Conservation (phyloP, 53 echinoderm and acorn worm species). For the Hippasteria phrygiana region DNA sequence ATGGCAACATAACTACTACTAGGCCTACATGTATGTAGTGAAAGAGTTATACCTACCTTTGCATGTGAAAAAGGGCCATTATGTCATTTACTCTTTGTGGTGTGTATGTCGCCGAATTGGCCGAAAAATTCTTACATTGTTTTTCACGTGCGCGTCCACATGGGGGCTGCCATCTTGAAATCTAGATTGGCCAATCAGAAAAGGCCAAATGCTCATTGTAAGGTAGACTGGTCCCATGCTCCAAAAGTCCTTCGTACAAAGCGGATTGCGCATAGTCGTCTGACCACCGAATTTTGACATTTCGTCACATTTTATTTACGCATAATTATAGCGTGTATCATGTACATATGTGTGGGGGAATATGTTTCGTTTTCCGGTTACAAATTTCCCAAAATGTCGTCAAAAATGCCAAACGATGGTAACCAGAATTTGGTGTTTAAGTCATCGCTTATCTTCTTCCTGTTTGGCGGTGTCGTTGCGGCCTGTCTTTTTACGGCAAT, state of each 20-base stretch:
- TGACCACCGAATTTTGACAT: neutral
- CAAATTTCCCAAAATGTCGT: conserved; percentile 24
- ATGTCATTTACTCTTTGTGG: neutral
- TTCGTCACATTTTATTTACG: neutral
- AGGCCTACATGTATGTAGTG: too few relatives aligned
- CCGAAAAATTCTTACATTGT: neutral
- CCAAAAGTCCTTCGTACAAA: neutral
- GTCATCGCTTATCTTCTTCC: conserved; percentile 71
- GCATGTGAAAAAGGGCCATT: conserved; percentile 62
- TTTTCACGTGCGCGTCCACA: conserved; percentile 7
- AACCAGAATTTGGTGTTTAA: conserved; percentile 20
- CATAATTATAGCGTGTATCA: neutral
- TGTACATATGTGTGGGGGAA: neutral
- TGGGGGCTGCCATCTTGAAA: conserved; percentile 84
- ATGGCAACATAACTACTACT: too few relatives aligned
- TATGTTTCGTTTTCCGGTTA: conserved; percentile 24
- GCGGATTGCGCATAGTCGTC: neutral
- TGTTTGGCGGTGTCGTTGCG: conserved; percentile 74
- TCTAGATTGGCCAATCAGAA: conserved; percentile 72
- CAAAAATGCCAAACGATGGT: conserved; percentile 62
- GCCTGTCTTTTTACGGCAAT: conserved; percentile 59
- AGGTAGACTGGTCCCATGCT: conserved; percentile 31
- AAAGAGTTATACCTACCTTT: conserved; percentile 47
- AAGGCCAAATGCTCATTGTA: conserved; percentile 68
- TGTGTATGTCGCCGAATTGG: neutral